Conservation (phyloP, 2,888 invertebrate genomes). For the Xylota sylvarum region DNA sequence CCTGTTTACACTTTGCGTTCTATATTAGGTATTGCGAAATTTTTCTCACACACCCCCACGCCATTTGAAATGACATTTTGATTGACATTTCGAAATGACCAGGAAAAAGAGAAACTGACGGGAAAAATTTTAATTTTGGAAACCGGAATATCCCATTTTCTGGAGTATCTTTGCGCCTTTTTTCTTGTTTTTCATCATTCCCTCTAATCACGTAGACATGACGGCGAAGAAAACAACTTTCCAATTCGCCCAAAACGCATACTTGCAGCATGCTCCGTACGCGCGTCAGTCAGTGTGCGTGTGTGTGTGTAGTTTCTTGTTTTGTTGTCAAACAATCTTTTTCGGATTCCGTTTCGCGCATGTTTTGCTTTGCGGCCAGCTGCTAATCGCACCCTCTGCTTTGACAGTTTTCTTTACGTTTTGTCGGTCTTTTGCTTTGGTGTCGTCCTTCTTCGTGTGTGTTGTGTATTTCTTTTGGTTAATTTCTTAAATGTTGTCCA, state of each 20-base stretch:
- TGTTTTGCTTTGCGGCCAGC: conserved; percentile 65
- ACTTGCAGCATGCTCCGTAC: background rate
- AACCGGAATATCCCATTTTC: conserved; percentile 20
- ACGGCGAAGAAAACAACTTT: conserved; percentile 73
- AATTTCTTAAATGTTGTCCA: conserved; percentile 73
- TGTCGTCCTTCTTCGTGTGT: conserved; percentile 29
- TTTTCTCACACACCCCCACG: background rate
- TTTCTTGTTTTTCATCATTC: conserved; percentile 36
- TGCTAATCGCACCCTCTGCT: conserved; percentile 66
- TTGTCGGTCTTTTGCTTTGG: conserved; percentile 43
- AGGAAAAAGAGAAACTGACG: background rate
- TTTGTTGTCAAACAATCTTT: conserved; percentile 76
- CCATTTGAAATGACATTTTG: conserved; percentile 9
- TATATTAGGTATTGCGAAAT: conserved; percentile 11
- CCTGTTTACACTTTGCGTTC: conserved; percentile 64
- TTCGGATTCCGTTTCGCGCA: conserved; percentile 61
- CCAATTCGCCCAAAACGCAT: conserved; percentile 60
- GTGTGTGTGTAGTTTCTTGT: conserved; percentile 41
- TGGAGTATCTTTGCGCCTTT: conserved; percentile 64
- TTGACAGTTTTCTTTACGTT: conserved; percentile 40
- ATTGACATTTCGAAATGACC: background rate
- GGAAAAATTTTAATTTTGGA: background rate
- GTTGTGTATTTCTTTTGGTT: conserved; percentile 47
- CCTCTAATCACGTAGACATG: conserved; percentile 61
- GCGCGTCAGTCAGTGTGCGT: background rate